Evolutionary conservation across 2,888 invertebrate species (phyloP).

Genomic region (Thalpophila matura): DNA sequence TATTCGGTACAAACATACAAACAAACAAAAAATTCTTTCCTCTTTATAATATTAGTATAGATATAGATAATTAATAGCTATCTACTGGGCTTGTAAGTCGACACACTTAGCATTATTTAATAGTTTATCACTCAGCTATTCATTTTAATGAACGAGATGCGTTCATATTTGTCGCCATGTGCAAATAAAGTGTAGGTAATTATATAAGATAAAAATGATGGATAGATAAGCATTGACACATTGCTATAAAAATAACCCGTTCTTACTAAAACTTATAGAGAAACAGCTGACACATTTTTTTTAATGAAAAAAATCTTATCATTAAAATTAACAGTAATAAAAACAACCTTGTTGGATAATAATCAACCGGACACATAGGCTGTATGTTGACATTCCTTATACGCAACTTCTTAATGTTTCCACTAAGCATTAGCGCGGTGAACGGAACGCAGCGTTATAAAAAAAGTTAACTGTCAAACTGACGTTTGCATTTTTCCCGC

Average conservation of each 20-base stretch:
- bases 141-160: constrained; percentile 16
- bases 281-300: constrained; percentile 49
- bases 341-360: constrained; percentile 41
- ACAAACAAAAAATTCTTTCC: no score
- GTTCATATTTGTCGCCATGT: constrained; percentile 25
- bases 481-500: constrained; percentile 65
- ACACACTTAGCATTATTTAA: no score
- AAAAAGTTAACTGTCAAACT: constrained; percentile 64
- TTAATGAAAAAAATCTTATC: constrained; percentile 45
- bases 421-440: constrained; percentile 54
- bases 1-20: background rate
- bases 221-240: constrained; percentile 22
- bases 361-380: constrained; percentile 41
- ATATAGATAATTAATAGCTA: background rate
- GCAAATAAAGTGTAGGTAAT: constrained; percentile 24
- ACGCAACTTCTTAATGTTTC: constrained; percentile 53
- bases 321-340: constrained; percentile 48
- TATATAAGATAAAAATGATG: constrained; percentile 32
- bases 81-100: background rate
- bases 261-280: constrained; percentile 14
- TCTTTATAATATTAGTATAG: background rate
- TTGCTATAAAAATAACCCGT: constrained; percentile 20
- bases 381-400: constrained; percentile 48
- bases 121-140: constrained; percentile 1
- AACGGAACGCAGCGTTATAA: constrained; percentile 53